These are phyloP conservation scores for Acrobasis repandana DNA, from an alignment of 2,888 invertebrate genomes.

Conservation along the genomic window DNA sequence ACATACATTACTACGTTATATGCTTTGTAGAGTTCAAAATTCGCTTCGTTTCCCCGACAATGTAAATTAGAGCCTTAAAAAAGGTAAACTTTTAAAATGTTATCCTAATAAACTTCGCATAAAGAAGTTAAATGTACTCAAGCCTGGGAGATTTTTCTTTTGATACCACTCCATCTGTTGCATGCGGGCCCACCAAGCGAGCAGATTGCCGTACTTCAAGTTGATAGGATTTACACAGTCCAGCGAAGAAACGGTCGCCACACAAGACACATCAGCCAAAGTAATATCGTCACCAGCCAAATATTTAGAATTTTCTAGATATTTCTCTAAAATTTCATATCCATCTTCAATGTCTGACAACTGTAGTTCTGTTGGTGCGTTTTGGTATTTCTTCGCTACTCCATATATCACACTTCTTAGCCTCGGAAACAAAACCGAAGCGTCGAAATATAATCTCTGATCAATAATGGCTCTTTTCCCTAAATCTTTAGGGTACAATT, in stretches of 20 bases:
- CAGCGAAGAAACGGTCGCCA: conserved; percentile 47
- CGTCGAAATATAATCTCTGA: conserved; percentile 50
- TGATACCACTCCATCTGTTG: conserved; percentile 45
- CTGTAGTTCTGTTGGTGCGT: conserved; percentile 36
- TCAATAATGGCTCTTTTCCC: conserved; percentile 43
- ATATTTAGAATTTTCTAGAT: conserved; percentile 39
- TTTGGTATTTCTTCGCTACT: conserved; percentile 23
- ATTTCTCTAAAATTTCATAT: conserved; percentile 49
- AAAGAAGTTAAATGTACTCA: conserved; percentile 29
- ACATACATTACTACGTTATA: too few relatives aligned
- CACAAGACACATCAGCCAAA: conserved; percentile 53
- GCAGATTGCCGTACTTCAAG: not conserved
- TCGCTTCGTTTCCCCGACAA: too few relatives aligned
- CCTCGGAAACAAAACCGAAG: conserved; percentile 48
- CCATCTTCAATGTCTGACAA: conserved; percentile 42
- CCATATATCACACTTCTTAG: conserved; percentile 33
- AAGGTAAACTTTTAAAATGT: too few relatives aligned
- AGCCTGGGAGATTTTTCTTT: conserved; percentile 43
- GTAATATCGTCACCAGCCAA: conserved; percentile 46
- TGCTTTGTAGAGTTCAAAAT: too few relatives aligned
- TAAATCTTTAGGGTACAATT: conserved; percentile 47
- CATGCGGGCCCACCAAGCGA: conserved; percentile 26
- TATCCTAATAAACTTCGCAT: not conserved
- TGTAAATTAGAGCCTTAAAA: too few relatives aligned
- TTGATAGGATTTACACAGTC: conserved; percentile 23